These are phyloP conservation scores for Threskiornis aethiopicus DNA, from an alignment of 2,797 vertebrate genomes.

Conservation along the genomic window DNA sequence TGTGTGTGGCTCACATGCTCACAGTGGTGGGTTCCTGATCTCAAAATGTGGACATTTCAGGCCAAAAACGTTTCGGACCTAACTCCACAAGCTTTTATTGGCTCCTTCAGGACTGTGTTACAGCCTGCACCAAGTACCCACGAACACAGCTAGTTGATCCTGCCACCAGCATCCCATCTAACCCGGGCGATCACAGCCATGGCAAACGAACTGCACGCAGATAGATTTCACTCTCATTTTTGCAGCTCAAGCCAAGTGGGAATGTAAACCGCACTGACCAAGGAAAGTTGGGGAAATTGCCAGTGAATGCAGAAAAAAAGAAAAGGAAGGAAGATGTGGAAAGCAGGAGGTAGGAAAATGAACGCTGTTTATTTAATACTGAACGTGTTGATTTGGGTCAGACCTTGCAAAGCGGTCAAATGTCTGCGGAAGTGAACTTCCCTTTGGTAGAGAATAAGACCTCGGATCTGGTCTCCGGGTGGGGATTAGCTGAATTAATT, in stretches of 20 bases:
- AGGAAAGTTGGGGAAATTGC: slow-evolving; percentile 2
- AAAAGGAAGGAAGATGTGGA: neutral
- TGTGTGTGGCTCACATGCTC: neutral
- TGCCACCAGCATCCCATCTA: neutral
- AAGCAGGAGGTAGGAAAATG: neutral
- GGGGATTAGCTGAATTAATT: neutral
- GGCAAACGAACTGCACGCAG: neutral
- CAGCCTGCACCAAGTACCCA: neutral
- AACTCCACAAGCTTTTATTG: neutral
- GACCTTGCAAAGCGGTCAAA: neutral
- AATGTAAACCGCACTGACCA: slow-evolving; percentile 3
- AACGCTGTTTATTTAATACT: neutral
- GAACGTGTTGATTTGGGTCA: neutral
- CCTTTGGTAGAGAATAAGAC: neutral
- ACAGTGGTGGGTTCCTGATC: neutral
- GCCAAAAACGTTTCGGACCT: neutral
- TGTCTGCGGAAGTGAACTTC: neutral
- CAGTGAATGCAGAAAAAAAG: neutral
- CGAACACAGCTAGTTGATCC: neutral
- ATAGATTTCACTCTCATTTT: neutral
- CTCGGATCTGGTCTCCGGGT: neutral
- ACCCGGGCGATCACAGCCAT: neutral
- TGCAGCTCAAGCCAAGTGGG: slow-evolving; percentile 9
- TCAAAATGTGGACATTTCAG: neutral
- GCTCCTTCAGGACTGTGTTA: neutral